Percentiles rank a stretch among this genome's conserved stretches.
phyloP scores from a whole-genome alignment of 2,888 invertebrate genomes.

The Macrosiphum euphorbiae region DNA sequence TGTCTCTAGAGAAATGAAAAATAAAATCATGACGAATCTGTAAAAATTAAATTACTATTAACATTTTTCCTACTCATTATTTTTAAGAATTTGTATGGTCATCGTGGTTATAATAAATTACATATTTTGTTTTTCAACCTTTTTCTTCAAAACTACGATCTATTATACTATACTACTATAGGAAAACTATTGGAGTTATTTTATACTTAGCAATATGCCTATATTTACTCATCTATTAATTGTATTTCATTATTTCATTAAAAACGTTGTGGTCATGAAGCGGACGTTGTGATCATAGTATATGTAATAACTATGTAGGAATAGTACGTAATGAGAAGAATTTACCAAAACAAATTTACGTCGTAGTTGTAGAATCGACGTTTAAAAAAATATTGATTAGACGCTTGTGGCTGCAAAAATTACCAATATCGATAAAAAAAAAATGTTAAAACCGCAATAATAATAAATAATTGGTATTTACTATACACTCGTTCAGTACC shows the following conservation, averaged over 20 bases:
- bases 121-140: neutral
- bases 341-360: neutral
- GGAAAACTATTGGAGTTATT: neutral
- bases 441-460: neutral
- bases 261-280: neutral
- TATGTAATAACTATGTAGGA: neutral
- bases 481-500: neutral
- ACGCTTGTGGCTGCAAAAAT: neutral
- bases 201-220: neutral
- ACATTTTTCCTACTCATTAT: neutral
- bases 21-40: neutral
- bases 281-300: neutral
- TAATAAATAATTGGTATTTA: neutral
- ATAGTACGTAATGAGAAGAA: neutral
- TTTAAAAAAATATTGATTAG: conserved; percentile 20
- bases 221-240: neutral
- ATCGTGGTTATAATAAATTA: neutral
- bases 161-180: neutral
- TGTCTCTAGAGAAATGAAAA: neutral
- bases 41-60: conserved; percentile 4
- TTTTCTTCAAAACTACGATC: neutral
- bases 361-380: neutral
- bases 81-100: neutral
- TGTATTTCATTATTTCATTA: conserved; percentile 1
- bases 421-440: neutral